Evolutionary conservation across 2,888 invertebrate species (phyloP), one percentile per base, ranked within the genome.

Genomic region (Electrophaes corylata): DNA sequence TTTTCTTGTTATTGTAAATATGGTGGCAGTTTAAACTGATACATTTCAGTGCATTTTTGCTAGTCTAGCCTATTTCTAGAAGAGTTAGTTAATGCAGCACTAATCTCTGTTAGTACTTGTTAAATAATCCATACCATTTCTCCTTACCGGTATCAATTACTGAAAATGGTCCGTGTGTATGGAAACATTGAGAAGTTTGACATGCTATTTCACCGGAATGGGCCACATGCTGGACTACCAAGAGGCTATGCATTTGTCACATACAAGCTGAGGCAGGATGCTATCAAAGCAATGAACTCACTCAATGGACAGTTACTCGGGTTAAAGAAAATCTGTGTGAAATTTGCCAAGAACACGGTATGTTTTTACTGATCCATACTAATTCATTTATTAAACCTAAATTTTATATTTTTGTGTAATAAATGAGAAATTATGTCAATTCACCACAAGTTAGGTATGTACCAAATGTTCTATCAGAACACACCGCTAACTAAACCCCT

Each of bases 171-270:
- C 92, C 97, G 98, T 94, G 96, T 96, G 94, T 96, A 96, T 94
- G 98, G 98, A 84, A 93, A 94, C 81, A 96, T 98, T 80, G 96
- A 97, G 92, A 98, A 98, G 94, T 98, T 98, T 92, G 98, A 98
- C 92, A 96, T 98, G 91, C 94, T 98, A 70, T 98, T 98, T 84
- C 98, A 98, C 88, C 97, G 97, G 69, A 95, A 95, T 67, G 98
- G 98, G 69, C 97, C 98, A 35, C 94, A 96, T 69, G 94, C 95
- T 69, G 98, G 98, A 49, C 96, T 96, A 82, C 97, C 98, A 0
- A 93, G 98, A 61, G 98, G 98, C 16, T 98, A 98, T 81, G 98
- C 98, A 16, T 98, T 98, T 86, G 97, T 98, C 50, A 98, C 98
- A 0, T 98, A 96, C 81, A 93, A 94, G 80, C 86, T 87, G 69